Conservation (phyloP, 2,113 vertebrate genomes). For the Sarotherodon lohbergeri region DNA sequence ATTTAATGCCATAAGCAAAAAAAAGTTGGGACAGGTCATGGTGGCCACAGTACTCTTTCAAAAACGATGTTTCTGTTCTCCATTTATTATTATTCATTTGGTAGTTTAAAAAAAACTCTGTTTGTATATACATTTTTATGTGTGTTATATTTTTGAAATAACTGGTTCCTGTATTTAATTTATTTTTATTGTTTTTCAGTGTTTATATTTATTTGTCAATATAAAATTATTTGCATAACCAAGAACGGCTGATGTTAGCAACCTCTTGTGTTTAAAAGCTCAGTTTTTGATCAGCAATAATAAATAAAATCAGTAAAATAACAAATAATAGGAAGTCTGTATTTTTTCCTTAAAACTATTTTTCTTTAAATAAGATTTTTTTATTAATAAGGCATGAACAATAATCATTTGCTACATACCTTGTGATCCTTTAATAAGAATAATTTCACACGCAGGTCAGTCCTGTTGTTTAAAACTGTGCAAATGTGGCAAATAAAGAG, state of each 20-base stretch:
- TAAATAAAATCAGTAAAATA: background rate
- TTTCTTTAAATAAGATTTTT: background rate
- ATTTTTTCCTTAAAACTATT: background rate
- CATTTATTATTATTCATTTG: background rate
- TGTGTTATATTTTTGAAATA: background rate
- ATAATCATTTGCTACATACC: background rate
- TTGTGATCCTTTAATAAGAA: background rate
- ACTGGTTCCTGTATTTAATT: background rate
- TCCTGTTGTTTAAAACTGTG: background rate
- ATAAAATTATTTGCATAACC: background rate
- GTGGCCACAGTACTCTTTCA: background rate
- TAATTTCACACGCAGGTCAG: background rate
- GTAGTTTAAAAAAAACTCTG: no score
- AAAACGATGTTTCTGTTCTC: background rate
- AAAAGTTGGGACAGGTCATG: accelerated
- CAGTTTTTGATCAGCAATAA: background rate
- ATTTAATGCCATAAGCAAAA: background rate
- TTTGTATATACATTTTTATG: accelerated
- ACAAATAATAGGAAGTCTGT: background rate
- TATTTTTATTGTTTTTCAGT: background rate
- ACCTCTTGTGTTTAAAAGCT: background rate
- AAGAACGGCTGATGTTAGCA: background rate
- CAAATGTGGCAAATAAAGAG: background rate
- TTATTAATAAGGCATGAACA: background rate
- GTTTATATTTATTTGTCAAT: background rate